Conservation (phyloP, 2,113 vertebrate genomes). For the Neomonachus schauinslandi region DNA sequence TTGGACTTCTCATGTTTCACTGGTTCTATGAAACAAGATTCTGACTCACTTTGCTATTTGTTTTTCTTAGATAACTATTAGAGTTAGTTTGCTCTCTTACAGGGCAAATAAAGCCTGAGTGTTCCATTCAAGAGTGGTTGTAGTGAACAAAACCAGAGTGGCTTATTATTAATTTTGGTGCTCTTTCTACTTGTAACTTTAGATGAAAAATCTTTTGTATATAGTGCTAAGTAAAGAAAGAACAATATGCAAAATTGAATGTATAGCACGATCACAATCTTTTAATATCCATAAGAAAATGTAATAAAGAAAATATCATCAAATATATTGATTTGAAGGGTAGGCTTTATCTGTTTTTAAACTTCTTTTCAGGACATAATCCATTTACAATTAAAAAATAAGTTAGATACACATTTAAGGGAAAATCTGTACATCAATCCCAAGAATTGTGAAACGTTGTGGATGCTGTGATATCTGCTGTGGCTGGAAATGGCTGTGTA, state of each 20-base stretch:
- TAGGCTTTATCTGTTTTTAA: not conserved
- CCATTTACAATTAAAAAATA: not conserved
- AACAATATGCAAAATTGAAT: not conserved
- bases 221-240: not conserved
- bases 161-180: not conserved
- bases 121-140: not conserved
- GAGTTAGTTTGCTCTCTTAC: not conserved
- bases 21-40: not conserved
- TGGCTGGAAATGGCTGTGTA: not conserved
- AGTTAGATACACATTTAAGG: not conserved
- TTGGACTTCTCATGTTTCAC: not conserved
- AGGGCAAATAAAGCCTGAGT: not conserved
- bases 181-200: constrained; percentile 11
- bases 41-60: not conserved
- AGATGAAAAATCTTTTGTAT: not conserved
- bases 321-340: not conserved
- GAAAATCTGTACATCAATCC: not conserved
- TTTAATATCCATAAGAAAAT: not conserved
- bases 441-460: not conserved
- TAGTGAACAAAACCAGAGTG: not conserved
- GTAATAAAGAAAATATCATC: not conserved
- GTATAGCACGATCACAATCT: not conserved
- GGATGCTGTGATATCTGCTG: not conserved
- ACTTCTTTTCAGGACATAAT: not conserved
- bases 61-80: not conserved